Evolutionary conservation across 2,888 invertebrate genomes (phyloP), one percentile per base, ranked within the genome.

Genomic region (Parasteatoda lunata): DNA sequence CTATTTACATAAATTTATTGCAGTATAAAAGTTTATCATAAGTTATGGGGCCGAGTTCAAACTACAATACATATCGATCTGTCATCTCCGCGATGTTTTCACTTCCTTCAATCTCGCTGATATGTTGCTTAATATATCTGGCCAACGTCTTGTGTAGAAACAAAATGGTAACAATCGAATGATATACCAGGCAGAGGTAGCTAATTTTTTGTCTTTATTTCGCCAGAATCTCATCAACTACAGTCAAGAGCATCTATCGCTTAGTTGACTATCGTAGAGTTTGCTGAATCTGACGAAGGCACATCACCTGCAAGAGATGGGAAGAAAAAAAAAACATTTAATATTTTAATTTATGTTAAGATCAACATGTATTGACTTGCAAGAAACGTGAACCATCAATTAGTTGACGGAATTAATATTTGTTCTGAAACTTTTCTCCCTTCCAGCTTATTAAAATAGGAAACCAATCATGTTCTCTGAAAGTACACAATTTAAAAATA

Each of bases 171-270:
- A 30, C 30, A 30, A 13, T n/a, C 59, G 4, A 59, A 59, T 59
- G 9, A 59, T 59, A 59, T n/a, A 59, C 59, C 59, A 59, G 59
- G 59, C 59, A 59, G 59, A 59, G 59, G 59, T 59, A 59, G 59
- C 59, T 59, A 13, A 59, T 11, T 30, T 30, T 59, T 59, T 59
- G 59, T 59, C 59, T 59, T 59, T 59, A 7, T 59, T 59, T 9
- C 59, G 11, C 9, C 59, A 59, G 59, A 59, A 59, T 13, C 2
- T 30, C 30, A 59, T n/a, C 59, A 59, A 59, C 59, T 59, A 59
- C 59, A 59, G 4, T n/a, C 59, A 59, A n/a, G n/a, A 6, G 59
- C 8, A 8, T 59, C 59, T 59, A n/a, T 13, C n/a, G 59, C 9
- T 59, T 9, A 59, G 3, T 9, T n/a, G n/a, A 59, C 13, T 9